Percentiles rank a stretch among this genome's conserved stretches.
Evolutionary conservation across 2,888 invertebrate genomes (phyloP).

Genomic region (Melipona bicolor): DNA sequence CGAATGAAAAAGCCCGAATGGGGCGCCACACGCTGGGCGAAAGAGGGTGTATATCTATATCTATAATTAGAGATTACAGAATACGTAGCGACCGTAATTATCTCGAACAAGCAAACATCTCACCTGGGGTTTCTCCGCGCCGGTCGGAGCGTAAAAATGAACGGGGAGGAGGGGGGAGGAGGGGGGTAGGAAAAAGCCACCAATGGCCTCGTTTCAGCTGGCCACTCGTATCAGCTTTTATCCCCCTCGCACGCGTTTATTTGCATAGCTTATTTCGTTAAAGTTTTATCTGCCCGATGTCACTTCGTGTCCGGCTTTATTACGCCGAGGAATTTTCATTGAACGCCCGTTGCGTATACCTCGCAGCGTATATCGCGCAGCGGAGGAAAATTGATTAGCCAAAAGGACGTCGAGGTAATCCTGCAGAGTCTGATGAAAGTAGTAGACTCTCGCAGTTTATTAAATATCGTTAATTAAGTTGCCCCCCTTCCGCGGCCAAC

Average conservation of each 20-base stretch:
- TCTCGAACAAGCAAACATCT: conserved; percentile 41
- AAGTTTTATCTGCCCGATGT: conserved; percentile 51
- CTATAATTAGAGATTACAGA: conserved; percentile 46
- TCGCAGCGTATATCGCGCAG: neutral
- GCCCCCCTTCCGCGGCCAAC: too few species aligned
- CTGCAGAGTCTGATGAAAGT: neutral
- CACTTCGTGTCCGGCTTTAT: conserved; percentile 41
- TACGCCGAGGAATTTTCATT: conserved; percentile 39
- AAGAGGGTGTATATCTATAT: neutral
- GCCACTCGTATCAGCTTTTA: conserved; percentile 44
- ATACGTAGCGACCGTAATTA: conserved; percentile 43
- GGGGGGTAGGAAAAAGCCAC: conserved; percentile 40
- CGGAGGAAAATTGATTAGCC: conserved; percentile 20
- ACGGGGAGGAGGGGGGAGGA: too few species aligned
- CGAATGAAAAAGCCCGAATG: neutral
- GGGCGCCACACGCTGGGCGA: neutral
- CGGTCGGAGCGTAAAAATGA: conserved; percentile 36
- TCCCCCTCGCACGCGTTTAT: conserved; percentile 40
- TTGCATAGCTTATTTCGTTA: conserved; percentile 53
- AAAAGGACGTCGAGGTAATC: conserved; percentile 16
- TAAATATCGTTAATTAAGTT: neutral
- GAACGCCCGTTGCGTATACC: neutral
- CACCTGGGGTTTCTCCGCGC: conserved; percentile 27
- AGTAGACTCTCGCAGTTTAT: neutral
- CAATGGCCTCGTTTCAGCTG: conserved; percentile 48